Evolutionary conservation across 2,888 invertebrate species (phyloP).

Genomic region (Troilus luridus): DNA sequence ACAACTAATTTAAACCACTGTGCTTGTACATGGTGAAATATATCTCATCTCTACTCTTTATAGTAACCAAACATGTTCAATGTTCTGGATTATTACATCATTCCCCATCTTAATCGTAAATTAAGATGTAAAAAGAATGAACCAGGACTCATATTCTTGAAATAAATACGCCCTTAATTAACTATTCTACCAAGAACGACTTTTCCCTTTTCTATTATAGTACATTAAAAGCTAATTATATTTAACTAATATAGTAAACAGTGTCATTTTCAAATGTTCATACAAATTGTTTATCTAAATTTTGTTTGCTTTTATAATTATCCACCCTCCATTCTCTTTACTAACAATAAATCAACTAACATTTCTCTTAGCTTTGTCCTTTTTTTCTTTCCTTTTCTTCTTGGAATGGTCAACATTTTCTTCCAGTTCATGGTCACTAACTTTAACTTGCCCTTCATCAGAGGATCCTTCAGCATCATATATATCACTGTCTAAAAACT

Average conservation of each 20-base stretch:
- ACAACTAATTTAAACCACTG: no score
- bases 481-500: slow-evolving; percentile 68
- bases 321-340: neutral
- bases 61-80: no score
- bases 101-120: no score
- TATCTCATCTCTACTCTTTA: no score
- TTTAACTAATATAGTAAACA: no score
- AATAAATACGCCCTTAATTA: no score
- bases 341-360: neutral
- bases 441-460: slow-evolving; percentile 69
- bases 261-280: no score
- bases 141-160: no score
- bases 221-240: neutral
- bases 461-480: slow-evolving; percentile 76
- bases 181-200: no score
- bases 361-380: slow-evolving; percentile 59
- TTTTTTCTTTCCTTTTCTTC: slow-evolving; percentile 37
- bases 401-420: slow-evolving; percentile 53
- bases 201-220: neutral
- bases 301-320: neutral
- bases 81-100: no score
- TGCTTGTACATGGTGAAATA: no score
- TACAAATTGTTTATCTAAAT: neutral
- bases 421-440: slow-evolving; percentile 66
- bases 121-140: no score